Evolutionary conservation across 2,113 vertebrate genomes (phyloP), one percentile per base, ranked within the genome.

Genomic region (Empidonax alnorum): DNA sequence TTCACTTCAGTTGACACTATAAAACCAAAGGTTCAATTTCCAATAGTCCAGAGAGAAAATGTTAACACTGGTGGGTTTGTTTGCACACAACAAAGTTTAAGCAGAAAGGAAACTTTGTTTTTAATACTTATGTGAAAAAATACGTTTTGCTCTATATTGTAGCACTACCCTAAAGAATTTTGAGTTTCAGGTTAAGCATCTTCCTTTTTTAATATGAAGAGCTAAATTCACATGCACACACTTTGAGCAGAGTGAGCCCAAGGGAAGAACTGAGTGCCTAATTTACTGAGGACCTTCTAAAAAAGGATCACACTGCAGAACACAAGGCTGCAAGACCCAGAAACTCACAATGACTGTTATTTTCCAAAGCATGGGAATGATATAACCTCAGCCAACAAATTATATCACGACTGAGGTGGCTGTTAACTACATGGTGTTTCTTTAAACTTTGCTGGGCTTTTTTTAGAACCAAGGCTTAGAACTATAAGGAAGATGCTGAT

Each of bases 21-120:
- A 81, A 94, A 95, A 52, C n/a, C 73, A 90, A 89, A 94, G 80
- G 30, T 33, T 93, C 28, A 2, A 63, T 77, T 83, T 90, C 92
- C 92, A 86, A 42, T 23, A 91, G 15, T 35, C 39, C 90, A 95
- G 87, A 94, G 62, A 93, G 72, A 81, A 90, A 74, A 80, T 42
- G 37, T 67, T 88, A 90, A 96, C 85, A 90, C 92, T 86, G 79
- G 72, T 71, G 61, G 81, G 15, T 79, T 90, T 42, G 66, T 66
- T 76, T 90, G 88, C 79, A 86, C 86, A 52, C 37, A 72, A 65
- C 12, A 75, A 47, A 84, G 55, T 55, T 68, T 52, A 81, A 90
- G 88, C 79, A 87, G 59, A 87, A 49, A 49, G 49, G 49, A 25
- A 31, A 10, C 22, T 75, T 59, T 24, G 42, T 49, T 90, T 71